These are phyloP conservation scores for Prosopocoilus inquinatus DNA, from an alignment of 2,888 invertebrate genomes.

Conservation along the genomic window DNA sequence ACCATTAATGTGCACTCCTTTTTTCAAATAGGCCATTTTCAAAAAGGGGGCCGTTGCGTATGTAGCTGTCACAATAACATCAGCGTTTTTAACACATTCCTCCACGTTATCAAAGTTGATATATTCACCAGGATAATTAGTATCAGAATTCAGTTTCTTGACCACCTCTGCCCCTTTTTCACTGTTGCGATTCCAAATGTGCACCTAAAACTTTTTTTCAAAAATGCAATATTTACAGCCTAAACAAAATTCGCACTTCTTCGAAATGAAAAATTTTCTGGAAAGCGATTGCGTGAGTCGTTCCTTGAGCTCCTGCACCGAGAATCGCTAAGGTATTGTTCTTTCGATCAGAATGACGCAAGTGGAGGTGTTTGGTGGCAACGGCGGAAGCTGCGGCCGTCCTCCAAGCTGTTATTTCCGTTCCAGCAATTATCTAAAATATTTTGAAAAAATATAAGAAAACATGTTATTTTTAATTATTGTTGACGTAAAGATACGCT, in stretches of 20 bases:
- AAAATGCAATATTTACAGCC: not conserved
- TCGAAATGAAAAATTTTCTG: conserved; percentile 50
- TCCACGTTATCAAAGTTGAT: conserved; percentile 35
- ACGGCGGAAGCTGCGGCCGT: conserved; percentile 59
- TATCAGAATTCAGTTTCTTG: conserved; percentile 36
- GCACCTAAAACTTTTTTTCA: conserved; percentile 40
- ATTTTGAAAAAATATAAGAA: not conserved
- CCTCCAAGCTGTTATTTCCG: conserved; percentile 57
- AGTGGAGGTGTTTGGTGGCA: conserved; percentile 55
- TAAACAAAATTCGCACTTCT: conserved; percentile 36
- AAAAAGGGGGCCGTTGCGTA: conserved; percentile 54
- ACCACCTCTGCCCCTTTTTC: conserved; percentile 50
- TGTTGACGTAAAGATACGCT: too few species aligned
- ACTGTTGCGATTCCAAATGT: conserved; percentile 47
- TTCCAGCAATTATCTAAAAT: conserved; percentile 52
- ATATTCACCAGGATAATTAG: conserved; percentile 18
- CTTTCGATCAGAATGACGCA: conserved; percentile 29
- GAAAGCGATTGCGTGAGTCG: conserved; percentile 55
- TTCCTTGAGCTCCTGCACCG: conserved; percentile 57
- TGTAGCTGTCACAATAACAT: conserved; percentile 64
- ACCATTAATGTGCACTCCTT: conserved; percentile 64
- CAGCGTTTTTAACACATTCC: conserved; percentile 57
- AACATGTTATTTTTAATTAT: not conserved
- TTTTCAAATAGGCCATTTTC: conserved; percentile 53
- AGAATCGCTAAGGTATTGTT: conserved; percentile 49